Base-by-base conservation (phyloP, 2,888 invertebrate species). In the Alsophila aescularia region DNA sequence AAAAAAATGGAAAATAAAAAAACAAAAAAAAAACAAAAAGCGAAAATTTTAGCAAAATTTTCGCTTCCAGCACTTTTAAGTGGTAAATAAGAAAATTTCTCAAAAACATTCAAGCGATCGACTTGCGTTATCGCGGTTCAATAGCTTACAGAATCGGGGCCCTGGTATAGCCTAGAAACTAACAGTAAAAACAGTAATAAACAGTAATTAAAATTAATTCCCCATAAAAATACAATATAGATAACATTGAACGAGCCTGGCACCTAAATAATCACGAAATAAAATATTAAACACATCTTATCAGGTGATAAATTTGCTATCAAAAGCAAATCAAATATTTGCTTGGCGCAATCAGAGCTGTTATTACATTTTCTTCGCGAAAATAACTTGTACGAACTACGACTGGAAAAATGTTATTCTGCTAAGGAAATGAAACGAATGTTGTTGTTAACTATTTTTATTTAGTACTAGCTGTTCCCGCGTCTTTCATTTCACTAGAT, bases 251-350 rank as follows among this genome's bases (percentile, higher is more conserved):
- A 36, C 18, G 18, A 32, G 35, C 47, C 27, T 44, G 34, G 53
- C 45, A 58, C 59, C 58, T 13, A 40, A 58, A 41, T 39, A 34
- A 40, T 41, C 42, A 18, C 21, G 18, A 39, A 39, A 50, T 44
- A 36, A 44, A 4, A 12, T 27, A 31, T 2, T 53, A 27, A 45
- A 55, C 59, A 61, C 55, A 61, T 41, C 40, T 53, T 64, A 62
- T 66, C 64, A 42, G 45, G 32, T 45, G 54, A 57, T 62, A 58
- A 35, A 34, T 34, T 27, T 48, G 44, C 6, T 58, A 65, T 49
- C 54, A 50, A 16, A 43, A 37, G 42, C 13, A 58, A 59, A 60
- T 56, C 42, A 52, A 47, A 49, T 47, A 39, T 52, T 52, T 48
- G 39, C n/a, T 16, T 2, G 10, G 32, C 29, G 24, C 45, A 45